These are phyloP conservation scores for Chaetogeoica ovagalla DNA, from an alignment of 2,888 invertebrate genomes.

Conservation along the genomic window DNA sequence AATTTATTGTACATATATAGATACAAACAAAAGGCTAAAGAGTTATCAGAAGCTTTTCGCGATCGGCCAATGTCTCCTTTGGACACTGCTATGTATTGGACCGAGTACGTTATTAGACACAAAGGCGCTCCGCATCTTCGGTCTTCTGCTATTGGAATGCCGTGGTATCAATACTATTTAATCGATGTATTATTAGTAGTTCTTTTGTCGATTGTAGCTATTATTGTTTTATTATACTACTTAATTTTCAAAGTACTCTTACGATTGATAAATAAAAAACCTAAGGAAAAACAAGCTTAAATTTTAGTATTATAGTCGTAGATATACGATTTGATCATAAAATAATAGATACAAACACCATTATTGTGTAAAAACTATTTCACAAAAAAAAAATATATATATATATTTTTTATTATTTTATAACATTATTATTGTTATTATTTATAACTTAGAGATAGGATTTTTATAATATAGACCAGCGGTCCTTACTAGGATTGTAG, in stretches of 20 bases:
- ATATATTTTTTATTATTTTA: no score
- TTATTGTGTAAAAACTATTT: no score
- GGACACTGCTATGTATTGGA: slow-evolving; percentile 69
- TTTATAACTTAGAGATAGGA: no score
- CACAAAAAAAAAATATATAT: no score
- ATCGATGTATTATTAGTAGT: slow-evolving; percentile 23
- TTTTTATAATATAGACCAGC: no score
- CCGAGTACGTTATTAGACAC: slow-evolving; percentile 67
- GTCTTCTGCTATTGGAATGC: slow-evolving; percentile 30
- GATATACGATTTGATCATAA: neutral
- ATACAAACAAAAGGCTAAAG: slow-evolving; percentile 55
- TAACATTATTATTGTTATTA: no score
- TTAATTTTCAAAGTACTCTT: neutral
- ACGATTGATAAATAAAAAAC: neutral
- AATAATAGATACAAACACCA: no score
- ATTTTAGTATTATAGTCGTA: neutral
- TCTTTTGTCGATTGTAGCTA: neutral
- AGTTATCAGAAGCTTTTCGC: slow-evolving; percentile 55
- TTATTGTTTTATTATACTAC: neutral
- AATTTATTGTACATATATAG: slow-evolving; percentile 54
- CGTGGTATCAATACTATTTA: slow-evolving; percentile 47
- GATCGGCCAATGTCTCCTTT: slow-evolving; percentile 66
- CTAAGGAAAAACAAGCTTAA: neutral
- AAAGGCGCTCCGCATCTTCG: slow-evolving; percentile 57
- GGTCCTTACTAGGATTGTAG: no score